Evolutionary conservation across 2,113 vertebrate species (phyloP).

Genomic region (Ptilorrhoa leucosticta): DNA sequence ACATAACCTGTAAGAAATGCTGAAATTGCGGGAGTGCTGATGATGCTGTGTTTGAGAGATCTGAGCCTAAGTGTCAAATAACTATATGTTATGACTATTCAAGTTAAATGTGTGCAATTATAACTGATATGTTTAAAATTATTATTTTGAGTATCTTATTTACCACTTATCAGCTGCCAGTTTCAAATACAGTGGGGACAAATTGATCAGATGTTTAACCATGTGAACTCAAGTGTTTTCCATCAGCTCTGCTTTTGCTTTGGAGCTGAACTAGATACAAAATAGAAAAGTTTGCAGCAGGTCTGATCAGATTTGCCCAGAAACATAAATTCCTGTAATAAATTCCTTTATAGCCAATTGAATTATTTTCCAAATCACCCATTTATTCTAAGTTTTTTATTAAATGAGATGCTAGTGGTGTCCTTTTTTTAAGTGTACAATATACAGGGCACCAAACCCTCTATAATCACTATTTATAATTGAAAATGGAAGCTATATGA

Average conservation of each 20-base stretch:
- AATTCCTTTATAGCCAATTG: background rate
- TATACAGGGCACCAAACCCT: background rate
- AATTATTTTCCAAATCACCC: background rate
- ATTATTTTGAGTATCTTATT: background rate
- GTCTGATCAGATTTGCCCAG: background rate
- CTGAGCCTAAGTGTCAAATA: background rate
- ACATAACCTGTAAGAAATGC: background rate
- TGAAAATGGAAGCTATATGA: background rate
- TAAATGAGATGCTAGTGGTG: background rate
- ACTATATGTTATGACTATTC: background rate
- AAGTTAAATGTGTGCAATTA: background rate
- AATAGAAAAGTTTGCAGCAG: background rate
- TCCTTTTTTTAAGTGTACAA: background rate
- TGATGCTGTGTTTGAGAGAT: background rate
- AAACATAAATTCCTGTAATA: background rate
- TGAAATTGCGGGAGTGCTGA: background rate
- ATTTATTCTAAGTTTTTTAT: background rate
- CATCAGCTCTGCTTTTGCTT: background rate
- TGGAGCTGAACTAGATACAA: background rate
- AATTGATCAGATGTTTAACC: background rate
- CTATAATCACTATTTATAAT: background rate
- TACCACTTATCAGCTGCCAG: background rate
- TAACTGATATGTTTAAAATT: background rate
- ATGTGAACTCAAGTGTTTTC: background rate
- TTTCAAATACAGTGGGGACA: background rate